Conservation (phyloP, 2,113 vertebrate species). For the Phalacrocorax carbo region DNA sequence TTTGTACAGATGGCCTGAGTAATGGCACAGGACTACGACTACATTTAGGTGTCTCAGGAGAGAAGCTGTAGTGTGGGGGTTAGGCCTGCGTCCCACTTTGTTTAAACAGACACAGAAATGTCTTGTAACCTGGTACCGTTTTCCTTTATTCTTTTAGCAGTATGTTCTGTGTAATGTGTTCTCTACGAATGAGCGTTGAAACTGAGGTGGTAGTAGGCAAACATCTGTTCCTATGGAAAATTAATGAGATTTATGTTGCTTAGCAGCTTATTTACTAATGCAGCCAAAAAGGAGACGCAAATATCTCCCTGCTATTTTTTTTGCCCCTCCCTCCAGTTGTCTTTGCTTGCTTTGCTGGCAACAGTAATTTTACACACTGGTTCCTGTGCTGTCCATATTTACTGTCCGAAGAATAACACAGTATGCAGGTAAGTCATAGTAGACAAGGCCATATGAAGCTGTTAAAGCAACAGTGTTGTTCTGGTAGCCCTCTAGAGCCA, state of each 20-base stretch:
- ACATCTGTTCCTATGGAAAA: slow-evolving; percentile 19
- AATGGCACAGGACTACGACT: background rate
- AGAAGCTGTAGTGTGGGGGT: background rate
- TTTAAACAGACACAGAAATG: background rate
- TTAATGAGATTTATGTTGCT: background rate
- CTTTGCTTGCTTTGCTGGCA: background rate
- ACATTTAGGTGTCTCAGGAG: background rate
- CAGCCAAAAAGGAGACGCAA: background rate
- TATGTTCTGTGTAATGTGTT: background rate
- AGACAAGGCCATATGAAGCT: background rate
- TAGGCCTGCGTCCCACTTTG: background rate
- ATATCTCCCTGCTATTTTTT: background rate
- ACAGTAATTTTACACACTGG: background rate
- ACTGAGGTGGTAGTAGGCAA: background rate
- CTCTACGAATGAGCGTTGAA: background rate
- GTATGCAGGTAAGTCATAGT: background rate
- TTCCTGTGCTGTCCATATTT: background rate
- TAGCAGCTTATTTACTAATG: background rate
- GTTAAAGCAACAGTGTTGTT: background rate
- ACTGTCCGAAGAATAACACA: background rate
- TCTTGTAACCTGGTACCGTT: background rate
- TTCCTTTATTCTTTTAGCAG: background rate
- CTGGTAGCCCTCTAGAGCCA: background rate
- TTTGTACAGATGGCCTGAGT: background rate
- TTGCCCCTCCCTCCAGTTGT: background rate